phyloP scores from a whole-genome alignment of 2,888 invertebrate genomes.

The Ophion ventricosus region DNA sequence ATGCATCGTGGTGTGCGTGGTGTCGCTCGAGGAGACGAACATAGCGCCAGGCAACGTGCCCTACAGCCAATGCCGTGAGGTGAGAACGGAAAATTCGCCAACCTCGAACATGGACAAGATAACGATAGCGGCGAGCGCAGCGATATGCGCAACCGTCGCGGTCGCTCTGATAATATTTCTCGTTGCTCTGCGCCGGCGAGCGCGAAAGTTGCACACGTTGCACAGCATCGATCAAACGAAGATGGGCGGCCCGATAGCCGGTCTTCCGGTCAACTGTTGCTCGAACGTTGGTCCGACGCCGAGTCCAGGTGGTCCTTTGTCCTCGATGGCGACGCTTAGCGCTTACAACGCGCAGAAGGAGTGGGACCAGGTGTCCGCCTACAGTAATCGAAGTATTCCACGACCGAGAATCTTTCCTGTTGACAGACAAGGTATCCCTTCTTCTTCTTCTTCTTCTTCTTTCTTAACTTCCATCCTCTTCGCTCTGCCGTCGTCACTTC shows the following conservation, averaged over 20 bases:
- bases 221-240: constrained; percentile 88
- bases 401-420: constrained; percentile 93
- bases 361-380: constrained; percentile 95
- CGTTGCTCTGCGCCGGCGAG: constrained; percentile 92
- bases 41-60: constrained; percentile 95
- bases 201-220: constrained; percentile 89
- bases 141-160: constrained; percentile 96
- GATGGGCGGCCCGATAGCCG: constrained; percentile 88
- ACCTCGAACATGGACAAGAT: constrained; percentile 97
- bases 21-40: constrained; percentile 94
- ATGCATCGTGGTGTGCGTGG: constrained; percentile 96
- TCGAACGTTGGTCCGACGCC: constrained; percentile 89
- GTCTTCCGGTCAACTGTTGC: constrained; percentile 92
- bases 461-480: neutral
- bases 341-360: constrained; percentile 94
- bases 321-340: constrained; percentile 92
- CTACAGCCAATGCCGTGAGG: constrained; percentile 94
- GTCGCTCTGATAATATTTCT: constrained; percentile 95
- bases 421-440: constrained; percentile 84
- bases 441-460: neutral
- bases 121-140: constrained; percentile 96
- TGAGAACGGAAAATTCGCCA: constrained; percentile 92
- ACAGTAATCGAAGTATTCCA: constrained; percentile 95
- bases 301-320: constrained; percentile 91
- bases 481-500: neutral